Evolutionary conservation across 92 coral and sea anemone species (phyloP).

Genomic region (Epizoanthus fatuus): DNA sequence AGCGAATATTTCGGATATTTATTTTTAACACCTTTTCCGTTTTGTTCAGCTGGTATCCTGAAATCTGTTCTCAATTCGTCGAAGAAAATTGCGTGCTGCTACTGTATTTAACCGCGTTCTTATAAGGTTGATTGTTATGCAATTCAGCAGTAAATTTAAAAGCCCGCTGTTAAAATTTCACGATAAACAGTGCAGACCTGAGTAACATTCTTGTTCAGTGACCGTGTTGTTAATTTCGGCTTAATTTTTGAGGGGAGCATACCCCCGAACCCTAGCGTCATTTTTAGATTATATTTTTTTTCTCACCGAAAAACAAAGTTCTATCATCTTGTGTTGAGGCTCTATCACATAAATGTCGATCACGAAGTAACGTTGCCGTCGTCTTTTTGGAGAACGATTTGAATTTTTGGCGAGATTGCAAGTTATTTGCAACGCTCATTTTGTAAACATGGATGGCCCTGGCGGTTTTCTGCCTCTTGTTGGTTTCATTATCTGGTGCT

Average conservation of each 20-base stretch:
- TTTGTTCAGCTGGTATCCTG: slow-evolving; percentile 4
- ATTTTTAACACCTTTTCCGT: background rate
- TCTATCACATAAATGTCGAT: slow-evolving; percentile 29
- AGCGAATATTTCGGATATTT: slow-evolving; percentile 6
- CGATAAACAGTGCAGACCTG: background rate
- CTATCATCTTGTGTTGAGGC: slow-evolving; percentile 7
- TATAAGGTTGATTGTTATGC: background rate
- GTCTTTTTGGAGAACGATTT: slow-evolving; percentile 4
- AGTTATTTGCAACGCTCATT: background rate
- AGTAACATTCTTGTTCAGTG: slow-evolving; percentile 74
- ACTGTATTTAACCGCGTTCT: background rate
- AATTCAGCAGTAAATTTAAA: slow-evolving; percentile 4
- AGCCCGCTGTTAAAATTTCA: background rate
- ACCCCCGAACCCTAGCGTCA: no score
- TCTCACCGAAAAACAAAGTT: slow-evolving; percentile 20
- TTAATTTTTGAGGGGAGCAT: no score
- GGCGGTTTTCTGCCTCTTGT: background rate
- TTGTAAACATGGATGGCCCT: slow-evolving; percentile 21
- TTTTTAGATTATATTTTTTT: slow-evolving; percentile 27
- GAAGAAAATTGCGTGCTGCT: background rate
- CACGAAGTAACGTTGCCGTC: background rate
- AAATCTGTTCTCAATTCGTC: background rate
- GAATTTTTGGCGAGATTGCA: background rate
- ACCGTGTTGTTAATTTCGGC: slow-evolving; percentile 72
- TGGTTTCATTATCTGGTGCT: slow-evolving; percentile 3